Evolutionary conservation across 2,888 invertebrate genomes (phyloP).

Genomic region (Lithophane socia): DNA sequence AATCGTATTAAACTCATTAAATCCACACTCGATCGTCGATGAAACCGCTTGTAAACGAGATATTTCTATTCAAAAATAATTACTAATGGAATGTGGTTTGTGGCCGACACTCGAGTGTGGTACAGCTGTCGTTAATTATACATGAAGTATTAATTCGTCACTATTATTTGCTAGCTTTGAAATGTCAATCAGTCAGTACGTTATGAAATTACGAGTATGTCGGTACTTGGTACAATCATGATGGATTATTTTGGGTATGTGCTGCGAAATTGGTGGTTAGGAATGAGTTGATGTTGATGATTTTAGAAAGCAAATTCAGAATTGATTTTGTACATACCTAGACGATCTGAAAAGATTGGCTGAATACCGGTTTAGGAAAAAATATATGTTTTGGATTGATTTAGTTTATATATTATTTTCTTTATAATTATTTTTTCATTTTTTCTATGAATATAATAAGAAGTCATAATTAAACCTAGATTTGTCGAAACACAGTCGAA

Average conservation of each 20-base stretch:
- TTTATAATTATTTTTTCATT: neutral
- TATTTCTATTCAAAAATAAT: conserved; percentile 62
- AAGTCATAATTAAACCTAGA: no score
- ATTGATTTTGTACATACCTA: neutral
- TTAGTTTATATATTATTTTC: neutral
- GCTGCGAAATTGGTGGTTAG: conserved; percentile 8
- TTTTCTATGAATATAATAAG: no score
- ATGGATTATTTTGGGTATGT: conserved; percentile 36
- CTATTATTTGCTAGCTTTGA: conserved; percentile 49
- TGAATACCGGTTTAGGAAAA: neutral
- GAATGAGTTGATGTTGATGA: neutral
- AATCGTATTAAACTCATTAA: conserved; percentile 37
- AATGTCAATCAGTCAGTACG: conserved; percentile 56
- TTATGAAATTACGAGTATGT: conserved; percentile 31
- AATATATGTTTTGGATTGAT: neutral
- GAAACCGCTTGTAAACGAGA: conserved; percentile 58
- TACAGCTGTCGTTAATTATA: conserved; percentile 59
- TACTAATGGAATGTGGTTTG: conserved; percentile 70
- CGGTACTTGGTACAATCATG: neutral
- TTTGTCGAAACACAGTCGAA: no score
- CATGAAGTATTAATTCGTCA: conserved; percentile 61
- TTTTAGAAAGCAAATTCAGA: neutral
- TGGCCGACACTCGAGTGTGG: conserved; percentile 51
- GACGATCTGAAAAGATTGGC: no score
- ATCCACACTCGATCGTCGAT: conserved; percentile 23